Conservation (phyloP, 2,113 vertebrate species). For the Lampris incognitus region DNA sequence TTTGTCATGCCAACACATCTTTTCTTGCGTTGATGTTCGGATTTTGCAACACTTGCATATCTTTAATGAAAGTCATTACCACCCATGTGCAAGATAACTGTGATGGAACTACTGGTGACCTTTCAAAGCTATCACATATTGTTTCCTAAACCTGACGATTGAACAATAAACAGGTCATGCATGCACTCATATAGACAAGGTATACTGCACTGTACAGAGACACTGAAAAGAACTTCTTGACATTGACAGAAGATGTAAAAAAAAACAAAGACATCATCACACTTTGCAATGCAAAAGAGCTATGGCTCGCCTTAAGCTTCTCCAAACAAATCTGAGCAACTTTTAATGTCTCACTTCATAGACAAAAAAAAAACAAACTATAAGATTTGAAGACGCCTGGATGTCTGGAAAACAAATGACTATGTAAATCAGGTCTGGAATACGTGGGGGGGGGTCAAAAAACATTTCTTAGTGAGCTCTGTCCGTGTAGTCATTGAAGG, state of each 20-base stretch:
- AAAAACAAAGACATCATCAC: conserved; percentile 20
- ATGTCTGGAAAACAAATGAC: conserved; percentile 75
- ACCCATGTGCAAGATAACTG: conserved; percentile 52
- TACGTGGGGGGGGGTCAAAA: conserved; percentile 25
- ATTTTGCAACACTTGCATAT: conserved; percentile 39
- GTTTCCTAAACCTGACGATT: conserved; percentile 1
- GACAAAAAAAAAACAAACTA: conserved; percentile 55
- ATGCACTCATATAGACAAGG: conserved; percentile 15
- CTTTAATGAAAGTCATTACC: conserved; percentile 61
- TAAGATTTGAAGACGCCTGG: conserved; percentile 69
- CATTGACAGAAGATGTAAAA: conserved; percentile 39
- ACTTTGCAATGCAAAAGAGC: conserved; percentile 81
- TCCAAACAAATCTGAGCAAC: conserved; percentile 68
- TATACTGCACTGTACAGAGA: conserved; percentile 4
- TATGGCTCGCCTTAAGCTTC: conserved; percentile 39
- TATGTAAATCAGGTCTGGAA: conserved; percentile 66
- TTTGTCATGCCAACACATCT: background rate
- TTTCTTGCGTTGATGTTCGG: conserved; percentile 5
- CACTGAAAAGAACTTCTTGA: conserved; percentile 47
- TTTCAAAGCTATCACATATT: background rate
- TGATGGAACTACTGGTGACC: background rate
- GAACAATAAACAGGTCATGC: background rate
- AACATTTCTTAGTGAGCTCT: conserved; percentile 17
- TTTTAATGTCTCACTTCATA: conserved; percentile 63
- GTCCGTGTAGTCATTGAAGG: background rate